A percentile compares a stretch with the other conserved stretches of the same genome.
phyloP scores from a whole-genome alignment of 2,113 vertebrate species.

The Nannobrachium achirus region DNA sequence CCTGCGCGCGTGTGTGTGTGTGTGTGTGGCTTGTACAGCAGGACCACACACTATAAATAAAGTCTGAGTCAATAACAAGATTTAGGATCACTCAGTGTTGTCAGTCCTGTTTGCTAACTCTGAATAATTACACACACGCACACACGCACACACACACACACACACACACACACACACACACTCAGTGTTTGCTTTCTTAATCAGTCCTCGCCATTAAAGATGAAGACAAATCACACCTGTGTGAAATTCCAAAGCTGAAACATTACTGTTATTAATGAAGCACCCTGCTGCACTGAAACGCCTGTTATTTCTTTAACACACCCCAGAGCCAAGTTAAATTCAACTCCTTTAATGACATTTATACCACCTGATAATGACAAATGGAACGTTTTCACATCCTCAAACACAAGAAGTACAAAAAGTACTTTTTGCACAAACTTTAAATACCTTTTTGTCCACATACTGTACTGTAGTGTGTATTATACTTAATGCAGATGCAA shows the following conservation, averaged over 20 bases:
- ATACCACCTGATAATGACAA: slow-evolving; percentile 34
- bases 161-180: slow-evolving; percentile 33
- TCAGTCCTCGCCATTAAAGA: slow-evolving; percentile 63
- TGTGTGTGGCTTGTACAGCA: no score
- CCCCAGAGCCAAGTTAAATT: slow-evolving; percentile 59
- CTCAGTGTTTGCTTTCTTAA: no score
- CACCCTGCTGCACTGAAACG: slow-evolving; percentile 57
- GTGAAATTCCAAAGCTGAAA: slow-evolving; percentile 44
- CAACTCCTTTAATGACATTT: slow-evolving; percentile 51
- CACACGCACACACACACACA: slow-evolving; percentile 18
- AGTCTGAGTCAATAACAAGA: no score
- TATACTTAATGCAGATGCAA: no score
- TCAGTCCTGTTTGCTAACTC: slow-evolving; percentile 65
- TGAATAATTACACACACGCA: slow-evolving; percentile 26
- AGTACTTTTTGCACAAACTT: slow-evolving; percentile 6
- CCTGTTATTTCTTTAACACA: slow-evolving; percentile 59
- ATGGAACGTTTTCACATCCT: no score
- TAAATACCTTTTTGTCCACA: no score
- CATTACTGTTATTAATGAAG: slow-evolving; percentile 68
- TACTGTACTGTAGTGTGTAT: no score
- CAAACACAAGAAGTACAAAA: background rate
- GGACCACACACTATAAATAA: no score
- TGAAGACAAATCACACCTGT: slow-evolving; percentile 77
- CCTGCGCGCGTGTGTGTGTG: no score
- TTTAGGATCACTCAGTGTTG: no score